Evolutionary conservation across 1,140 invertebrate genomes (phyloP), one percentile per base, ranked within the genome.

Genomic region (Heterodera carotae): DNA sequence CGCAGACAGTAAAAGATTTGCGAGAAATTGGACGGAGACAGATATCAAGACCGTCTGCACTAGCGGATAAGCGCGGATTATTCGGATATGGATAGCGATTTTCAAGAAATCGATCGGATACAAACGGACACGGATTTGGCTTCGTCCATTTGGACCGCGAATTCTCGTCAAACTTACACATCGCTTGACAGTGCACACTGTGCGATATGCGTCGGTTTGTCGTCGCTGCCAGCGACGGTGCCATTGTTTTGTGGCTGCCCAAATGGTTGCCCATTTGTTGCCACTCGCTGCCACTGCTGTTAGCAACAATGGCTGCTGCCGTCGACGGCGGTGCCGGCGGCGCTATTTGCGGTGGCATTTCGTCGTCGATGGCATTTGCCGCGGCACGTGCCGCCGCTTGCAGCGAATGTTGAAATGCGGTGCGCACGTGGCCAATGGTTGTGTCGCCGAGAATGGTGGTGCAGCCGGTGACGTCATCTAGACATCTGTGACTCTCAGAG

Each of bases 151-250:
- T n/a, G n/a, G n/a, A n/a, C n/a, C n/a, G n/a, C n/a, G n/a, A n/a
- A n/a, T n/a, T n/a, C n/a, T n/a, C n/a, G n/a, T n/a, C n/a, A 48
- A 12, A 34, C 76, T 62, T 18, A 77, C 76, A 68, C 69, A 77
- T 77, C 48, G 74, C 81, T 68, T 82, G 79, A 43, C 69, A 29
- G 59, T 84, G 82, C 18, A 81, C 81, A 69, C 71, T 83, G 34
- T 76, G 72, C 5, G 72, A 69, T 56, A 76, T 60, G 22, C 68
- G 31, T 34, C 68, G 64, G 31, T 76, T 66, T 36, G 75, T 10
- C 10, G 33, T 33, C 27, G 60, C 27, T 18, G 72, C 43, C 22
- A n/a, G 62, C 60, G 43, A 31, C 48, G 18, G 60, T n/a, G 8
- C 48, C 74, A 76, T 29, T 18, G 22, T 62, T 76, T 10, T 56